phyloP scores from a whole-genome alignment of 2,888 invertebrate genomes.

The Harmothoe impar region DNA sequence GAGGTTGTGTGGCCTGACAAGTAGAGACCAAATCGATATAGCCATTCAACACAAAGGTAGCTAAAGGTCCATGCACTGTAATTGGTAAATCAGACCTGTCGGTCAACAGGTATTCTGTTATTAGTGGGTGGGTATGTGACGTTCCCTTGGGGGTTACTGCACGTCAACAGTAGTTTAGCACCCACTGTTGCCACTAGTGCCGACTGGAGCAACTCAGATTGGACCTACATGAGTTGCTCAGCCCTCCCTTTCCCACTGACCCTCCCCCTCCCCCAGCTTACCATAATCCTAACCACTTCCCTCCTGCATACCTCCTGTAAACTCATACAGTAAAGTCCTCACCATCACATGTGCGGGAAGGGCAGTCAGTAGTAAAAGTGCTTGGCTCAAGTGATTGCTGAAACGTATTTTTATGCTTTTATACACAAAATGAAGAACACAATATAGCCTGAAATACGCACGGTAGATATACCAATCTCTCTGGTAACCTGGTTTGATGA shows the following conservation, averaged over 20 bases:
- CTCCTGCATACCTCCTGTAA: background rate
- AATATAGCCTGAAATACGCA: too few species aligned
- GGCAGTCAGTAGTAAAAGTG: too few species aligned
- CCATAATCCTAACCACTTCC: background rate
- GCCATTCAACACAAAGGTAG: background rate
- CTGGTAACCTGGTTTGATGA: too few species aligned
- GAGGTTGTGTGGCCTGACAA: background rate
- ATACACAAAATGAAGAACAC: too few species aligned
- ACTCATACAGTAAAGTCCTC: too few species aligned
- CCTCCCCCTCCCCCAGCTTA: too few species aligned
- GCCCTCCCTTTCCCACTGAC: background rate
- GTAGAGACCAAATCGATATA: background rate
- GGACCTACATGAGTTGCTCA: background rate
- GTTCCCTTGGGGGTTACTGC: background rate
- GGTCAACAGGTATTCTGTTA: slow-evolving; percentile 35
- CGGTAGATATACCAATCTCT: too few species aligned
- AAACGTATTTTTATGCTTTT: too few species aligned
- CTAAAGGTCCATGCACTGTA: background rate
- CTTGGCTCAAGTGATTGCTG: too few species aligned
- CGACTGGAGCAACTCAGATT: background rate
- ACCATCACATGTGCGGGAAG: too few species aligned
- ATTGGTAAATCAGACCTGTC: slow-evolving; percentile 39
- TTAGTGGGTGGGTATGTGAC: background rate
- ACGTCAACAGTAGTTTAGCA: background rate
- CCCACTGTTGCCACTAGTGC: background rate